phyloP scores from a whole-genome alignment of 2,888 invertebrate species.

The Brenthis daphne region DNA sequence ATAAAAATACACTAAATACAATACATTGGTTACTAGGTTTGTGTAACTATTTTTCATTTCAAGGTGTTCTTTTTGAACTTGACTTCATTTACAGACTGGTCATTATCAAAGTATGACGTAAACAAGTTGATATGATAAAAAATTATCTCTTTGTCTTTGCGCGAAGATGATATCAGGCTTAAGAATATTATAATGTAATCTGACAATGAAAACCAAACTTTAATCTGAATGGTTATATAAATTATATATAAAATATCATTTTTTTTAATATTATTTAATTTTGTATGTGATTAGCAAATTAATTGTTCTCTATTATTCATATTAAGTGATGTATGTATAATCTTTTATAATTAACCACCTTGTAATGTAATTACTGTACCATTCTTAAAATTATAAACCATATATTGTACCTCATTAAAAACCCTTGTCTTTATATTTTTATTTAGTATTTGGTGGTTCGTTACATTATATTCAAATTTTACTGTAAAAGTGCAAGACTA shows the following conservation, averaged over 20 bases:
- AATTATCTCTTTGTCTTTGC: constrained; percentile 53
- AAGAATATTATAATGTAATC: constrained; percentile 16
- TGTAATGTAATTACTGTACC: too few species aligned
- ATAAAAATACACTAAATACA: not conserved
- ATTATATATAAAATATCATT: constrained; percentile 7
- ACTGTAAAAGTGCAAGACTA: too few species aligned
- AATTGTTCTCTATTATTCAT: too few species aligned
- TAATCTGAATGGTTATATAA: not conserved
- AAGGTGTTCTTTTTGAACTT: constrained; percentile 54
- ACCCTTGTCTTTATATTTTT: too few species aligned
- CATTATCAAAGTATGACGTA: constrained; percentile 57
- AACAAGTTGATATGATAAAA: constrained; percentile 57
- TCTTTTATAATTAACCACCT: too few species aligned
- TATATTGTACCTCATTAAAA: too few species aligned
- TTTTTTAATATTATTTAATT: not conserved
- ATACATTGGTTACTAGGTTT: constrained; percentile 15
- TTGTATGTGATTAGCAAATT: not conserved
- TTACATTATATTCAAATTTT: too few species aligned
- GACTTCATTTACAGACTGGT: constrained; percentile 52
- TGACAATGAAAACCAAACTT: constrained; percentile 8
- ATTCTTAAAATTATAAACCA: too few species aligned
- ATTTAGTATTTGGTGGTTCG: too few species aligned
- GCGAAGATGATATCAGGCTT: constrained; percentile 46
- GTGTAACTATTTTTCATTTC: constrained; percentile 30
- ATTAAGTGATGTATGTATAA: too few species aligned